These are phyloP conservation scores for Oreocharis arfaki DNA, from an alignment of 2,113 vertebrate species.

Conservation along the genomic window DNA sequence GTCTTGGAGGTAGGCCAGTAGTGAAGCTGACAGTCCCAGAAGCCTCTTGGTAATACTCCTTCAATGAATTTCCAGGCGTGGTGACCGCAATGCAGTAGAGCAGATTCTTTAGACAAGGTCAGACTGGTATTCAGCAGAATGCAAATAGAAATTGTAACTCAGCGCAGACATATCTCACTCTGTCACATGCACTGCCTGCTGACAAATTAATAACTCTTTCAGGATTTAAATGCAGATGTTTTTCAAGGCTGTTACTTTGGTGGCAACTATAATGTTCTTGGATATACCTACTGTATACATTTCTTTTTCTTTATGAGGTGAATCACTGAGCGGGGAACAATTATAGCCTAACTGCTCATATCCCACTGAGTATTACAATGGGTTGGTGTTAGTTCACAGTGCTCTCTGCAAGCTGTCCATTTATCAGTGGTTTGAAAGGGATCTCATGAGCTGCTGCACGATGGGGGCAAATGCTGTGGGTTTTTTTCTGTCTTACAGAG, in stretches of 20 bases:
- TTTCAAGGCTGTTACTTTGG: background rate
- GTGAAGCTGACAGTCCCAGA: background rate
- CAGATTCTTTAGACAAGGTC: conserved; percentile 33
- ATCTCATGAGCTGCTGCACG: background rate
- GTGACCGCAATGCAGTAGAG: background rate
- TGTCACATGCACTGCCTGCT: background rate
- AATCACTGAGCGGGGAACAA: background rate
- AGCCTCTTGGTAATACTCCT: background rate
- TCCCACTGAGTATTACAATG: background rate
- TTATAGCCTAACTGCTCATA: background rate
- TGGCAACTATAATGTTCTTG: background rate
- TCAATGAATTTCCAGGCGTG: background rate
- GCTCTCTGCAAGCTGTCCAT: background rate
- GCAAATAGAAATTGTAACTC: conserved; percentile 21
- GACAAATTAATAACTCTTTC: conserved; percentile 30
- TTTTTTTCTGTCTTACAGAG: background rate
- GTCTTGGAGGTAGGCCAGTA: conserved; percentile 2
- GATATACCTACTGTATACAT: background rate
- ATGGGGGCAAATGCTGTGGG: background rate
- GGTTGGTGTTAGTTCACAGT: background rate
- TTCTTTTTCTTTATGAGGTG: background rate
- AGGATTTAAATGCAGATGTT: conserved; percentile 3
- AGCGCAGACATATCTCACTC: conserved; percentile 10
- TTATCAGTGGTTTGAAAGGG: background rate
- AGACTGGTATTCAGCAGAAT: conserved; percentile 14